Percentiles rank a stretch among this genome's conserved stretches.
phyloP scores from a whole-genome alignment of 2,888 invertebrate genomes.

The Gonocerus acuteangulatus region DNA sequence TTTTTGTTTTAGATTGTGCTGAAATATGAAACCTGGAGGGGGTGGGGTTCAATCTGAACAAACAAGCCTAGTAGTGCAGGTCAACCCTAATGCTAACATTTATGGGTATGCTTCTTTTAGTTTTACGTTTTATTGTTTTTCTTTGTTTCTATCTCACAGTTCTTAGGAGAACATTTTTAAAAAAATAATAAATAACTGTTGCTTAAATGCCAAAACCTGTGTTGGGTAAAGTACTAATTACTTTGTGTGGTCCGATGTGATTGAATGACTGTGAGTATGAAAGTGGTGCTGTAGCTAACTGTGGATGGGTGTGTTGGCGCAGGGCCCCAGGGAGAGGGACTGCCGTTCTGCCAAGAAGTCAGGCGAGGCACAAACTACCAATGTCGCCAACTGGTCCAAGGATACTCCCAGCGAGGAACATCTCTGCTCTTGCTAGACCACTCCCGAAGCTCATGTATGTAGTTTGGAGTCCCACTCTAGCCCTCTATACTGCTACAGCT shows the following conservation, averaged over 20 bases:
- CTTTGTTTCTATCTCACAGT: not conserved
- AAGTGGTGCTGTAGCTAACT: not conserved
- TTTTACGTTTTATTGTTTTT: not conserved
- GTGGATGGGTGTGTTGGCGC: conserved; percentile 4
- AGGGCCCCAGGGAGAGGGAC: conserved; percentile 12
- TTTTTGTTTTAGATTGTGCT: conserved; percentile 29
- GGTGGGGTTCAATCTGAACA: conserved; percentile 26
- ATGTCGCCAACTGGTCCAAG: conserved; percentile 33
- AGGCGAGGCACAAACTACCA: conserved; percentile 33
- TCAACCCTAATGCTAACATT: conserved; percentile 19
- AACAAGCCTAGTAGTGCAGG: conserved; percentile 33
- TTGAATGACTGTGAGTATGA: not conserved
- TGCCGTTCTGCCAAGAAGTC: conserved; percentile 19
- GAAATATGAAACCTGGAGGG: conserved; percentile 34
- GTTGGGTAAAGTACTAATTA: not conserved
- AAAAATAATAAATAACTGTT: no score
- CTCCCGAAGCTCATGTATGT: conserved; percentile 33
- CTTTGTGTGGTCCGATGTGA: conserved; percentile 7
- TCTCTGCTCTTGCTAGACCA: conserved; percentile 36
- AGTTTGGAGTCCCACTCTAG: not conserved
- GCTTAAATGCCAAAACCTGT: no score
- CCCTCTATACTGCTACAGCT: no score
- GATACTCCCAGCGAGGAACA: conserved; percentile 36
- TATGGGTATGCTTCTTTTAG: conserved; percentile 6
- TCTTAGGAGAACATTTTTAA: no score